Evolutionary conservation across 2,888 invertebrate species (phyloP).

Genomic region (Osmoderma eremita): DNA sequence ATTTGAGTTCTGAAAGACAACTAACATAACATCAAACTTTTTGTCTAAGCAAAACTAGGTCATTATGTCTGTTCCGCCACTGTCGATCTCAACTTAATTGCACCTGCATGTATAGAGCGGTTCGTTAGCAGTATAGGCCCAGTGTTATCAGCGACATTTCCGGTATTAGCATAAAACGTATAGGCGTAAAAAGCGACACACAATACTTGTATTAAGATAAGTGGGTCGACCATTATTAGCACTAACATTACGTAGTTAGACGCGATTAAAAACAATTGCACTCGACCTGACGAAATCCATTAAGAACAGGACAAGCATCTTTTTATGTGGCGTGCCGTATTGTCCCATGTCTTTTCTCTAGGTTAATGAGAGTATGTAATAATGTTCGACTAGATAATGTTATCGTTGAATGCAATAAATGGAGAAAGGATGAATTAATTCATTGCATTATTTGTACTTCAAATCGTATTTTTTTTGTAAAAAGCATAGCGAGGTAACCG

Average conservation of each 20-base stretch:
- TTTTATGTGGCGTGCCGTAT: too few species aligned
- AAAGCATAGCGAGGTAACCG: too few species aligned
- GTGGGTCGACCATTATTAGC: slow-evolving; percentile 2
- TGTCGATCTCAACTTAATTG: slow-evolving; percentile 5
- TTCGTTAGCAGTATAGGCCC: slow-evolving; percentile 5
- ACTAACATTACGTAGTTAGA: slow-evolving; percentile 1
- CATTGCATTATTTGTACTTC: too few species aligned
- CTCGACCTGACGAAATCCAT: slow-evolving; percentile 1
- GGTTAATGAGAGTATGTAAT: too few species aligned
- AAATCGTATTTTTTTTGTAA: too few species aligned
- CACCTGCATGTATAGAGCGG: slow-evolving; percentile 3
- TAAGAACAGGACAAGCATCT: too few species aligned
- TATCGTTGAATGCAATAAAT: too few species aligned
- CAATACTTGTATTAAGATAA: background rate
- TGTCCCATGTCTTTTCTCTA: too few species aligned
- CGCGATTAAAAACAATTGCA: slow-evolving; percentile 10
- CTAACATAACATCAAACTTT: background rate
- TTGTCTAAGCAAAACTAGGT: background rate
- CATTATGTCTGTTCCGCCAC: background rate
- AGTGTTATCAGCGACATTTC: slow-evolving; percentile 7
- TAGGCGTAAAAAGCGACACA: background rate
- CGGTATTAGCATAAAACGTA: slow-evolving; percentile 8
- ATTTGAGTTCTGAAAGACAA: too few species aligned
- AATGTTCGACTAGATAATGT: too few species aligned
- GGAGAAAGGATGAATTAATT: too few species aligned